Base-by-base conservation (phyloP, 2,888 invertebrate species). In the Helleia helle region DNA sequence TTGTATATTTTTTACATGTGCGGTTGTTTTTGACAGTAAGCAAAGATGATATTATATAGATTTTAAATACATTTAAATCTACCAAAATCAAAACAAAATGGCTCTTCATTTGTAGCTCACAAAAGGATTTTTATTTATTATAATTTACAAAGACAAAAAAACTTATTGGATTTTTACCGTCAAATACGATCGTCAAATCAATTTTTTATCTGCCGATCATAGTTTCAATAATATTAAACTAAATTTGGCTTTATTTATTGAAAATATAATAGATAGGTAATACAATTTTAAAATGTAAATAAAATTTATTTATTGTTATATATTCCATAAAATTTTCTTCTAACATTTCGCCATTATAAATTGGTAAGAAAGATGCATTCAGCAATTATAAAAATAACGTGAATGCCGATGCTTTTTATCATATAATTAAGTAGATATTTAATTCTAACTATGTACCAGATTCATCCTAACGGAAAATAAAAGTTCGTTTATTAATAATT, bases 241-340 rank as follows among this genome's bases (percentile, higher is more conserved):
- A 50, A 58, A 47, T 45, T 56, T 53, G 48, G 56, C 51, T 65
- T 65, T 48, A 59, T 70, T 70, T 71, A 55, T 73, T 65, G 54
- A 70, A 58, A 56, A 56, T 63, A 61, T 66, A 69, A 79, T 83
- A 81, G 79, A 75, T 81, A 80, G 81, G 80, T 69, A 68, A 75
- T 72, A 74, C 77, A 75, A 71, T 58, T 66, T 71, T 77, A 72
- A 65, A 72, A 68, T 84, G 83, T 84, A 83, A 77, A 83, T 84
- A 84, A 81, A 81, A 76, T 79, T 81, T 81, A 84, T 84, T 84
- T 83, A 73, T 71, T 80, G 80, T 84, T 84, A 75, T 75, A 79
- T 81, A 79, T 80, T 77, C 79, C 75, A 73, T 75, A 72, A 71
- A 69, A 62, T 68, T 74, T 76, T 77, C 76, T 75, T 79, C 80